Evolutionary conservation across 1,140 invertebrate genomes (phyloP).

Genomic region (Drosophila aff.): DNA sequence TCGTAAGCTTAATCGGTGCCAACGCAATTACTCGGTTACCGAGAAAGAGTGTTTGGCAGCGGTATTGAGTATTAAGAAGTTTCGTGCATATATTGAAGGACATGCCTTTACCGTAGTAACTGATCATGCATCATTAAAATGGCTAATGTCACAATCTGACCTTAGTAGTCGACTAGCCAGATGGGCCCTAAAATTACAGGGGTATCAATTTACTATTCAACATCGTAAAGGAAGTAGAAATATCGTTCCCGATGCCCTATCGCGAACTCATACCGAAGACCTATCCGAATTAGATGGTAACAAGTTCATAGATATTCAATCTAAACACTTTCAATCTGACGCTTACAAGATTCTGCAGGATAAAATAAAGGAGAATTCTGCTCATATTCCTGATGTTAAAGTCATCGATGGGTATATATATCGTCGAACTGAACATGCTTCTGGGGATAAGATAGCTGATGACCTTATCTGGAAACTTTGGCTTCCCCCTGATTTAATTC

Average conservation of each 20-base stretch:
- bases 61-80: constrained; percentile 16
- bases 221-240: constrained; percentile 9
- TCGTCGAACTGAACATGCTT: too few relatives aligned
- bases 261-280: constrained; percentile 8
- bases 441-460: too few relatives aligned
- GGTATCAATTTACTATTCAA: background rate
- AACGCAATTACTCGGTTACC: constrained; percentile 15
- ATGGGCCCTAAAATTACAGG: constrained; percentile 3
- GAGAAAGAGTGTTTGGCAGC: constrained; percentile 21
- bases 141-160: constrained; percentile 9
- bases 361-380: too few relatives aligned
- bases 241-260: constrained; percentile 9
- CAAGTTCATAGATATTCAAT: background rate
- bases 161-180: constrained; percentile 6
- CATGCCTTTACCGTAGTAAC: constrained; percentile 7
- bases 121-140: background rate
- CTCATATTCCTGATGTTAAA: background rate
- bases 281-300: background rate
- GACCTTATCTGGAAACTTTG: background rate
- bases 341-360: background rate
- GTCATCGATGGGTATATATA: too few relatives aligned
- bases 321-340: background rate
- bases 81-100: constrained; percentile 11
- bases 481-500: background rate
- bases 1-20: constrained; percentile 12